Conservation (phyloP, 2,797 vertebrate genomes). For the Tenualosa thibaudeaui region DNA sequence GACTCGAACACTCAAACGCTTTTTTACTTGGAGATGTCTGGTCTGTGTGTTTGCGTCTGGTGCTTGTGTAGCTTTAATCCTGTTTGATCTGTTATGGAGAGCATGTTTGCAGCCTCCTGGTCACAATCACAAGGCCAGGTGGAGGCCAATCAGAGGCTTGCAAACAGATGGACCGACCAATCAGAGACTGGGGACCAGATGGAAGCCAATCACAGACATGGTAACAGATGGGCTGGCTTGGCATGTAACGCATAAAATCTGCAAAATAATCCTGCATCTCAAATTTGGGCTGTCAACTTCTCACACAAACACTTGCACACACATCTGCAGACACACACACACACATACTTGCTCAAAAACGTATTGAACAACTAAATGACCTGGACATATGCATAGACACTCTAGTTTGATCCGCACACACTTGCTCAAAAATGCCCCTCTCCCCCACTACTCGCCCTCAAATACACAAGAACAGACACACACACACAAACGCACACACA, state of each 20-base stretch:
- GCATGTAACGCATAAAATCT: not conserved
- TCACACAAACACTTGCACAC: not conserved
- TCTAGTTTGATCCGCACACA: no score
- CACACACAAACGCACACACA: slow-evolving; percentile 18
- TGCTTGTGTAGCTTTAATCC: not conserved
- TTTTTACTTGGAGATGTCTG: not conserved
- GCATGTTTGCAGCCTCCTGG: not conserved
- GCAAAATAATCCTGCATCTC: not conserved
- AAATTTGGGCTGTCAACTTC: not conserved
- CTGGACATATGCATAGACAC: no score
- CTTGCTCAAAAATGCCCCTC: not conserved
- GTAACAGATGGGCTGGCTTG: not conserved
- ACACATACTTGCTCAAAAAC: not conserved
- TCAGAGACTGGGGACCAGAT: not conserved
- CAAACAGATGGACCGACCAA: not conserved
- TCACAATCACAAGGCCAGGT: not conserved
- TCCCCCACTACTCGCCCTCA: not conserved
- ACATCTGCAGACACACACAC: not conserved
- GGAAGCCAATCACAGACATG: not conserved
- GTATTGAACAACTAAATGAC: no score
- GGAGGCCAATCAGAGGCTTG: not conserved
- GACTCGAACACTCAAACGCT: no score
- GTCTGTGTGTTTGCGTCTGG: not conserved
- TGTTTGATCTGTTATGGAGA: not conserved
- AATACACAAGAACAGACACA: not conserved